Percentiles rank a stretch among this genome's conserved stretches.
Conservation (phyloP, 2,113 vertebrate genomes). For the Dicentrarchus labrax region DNA sequence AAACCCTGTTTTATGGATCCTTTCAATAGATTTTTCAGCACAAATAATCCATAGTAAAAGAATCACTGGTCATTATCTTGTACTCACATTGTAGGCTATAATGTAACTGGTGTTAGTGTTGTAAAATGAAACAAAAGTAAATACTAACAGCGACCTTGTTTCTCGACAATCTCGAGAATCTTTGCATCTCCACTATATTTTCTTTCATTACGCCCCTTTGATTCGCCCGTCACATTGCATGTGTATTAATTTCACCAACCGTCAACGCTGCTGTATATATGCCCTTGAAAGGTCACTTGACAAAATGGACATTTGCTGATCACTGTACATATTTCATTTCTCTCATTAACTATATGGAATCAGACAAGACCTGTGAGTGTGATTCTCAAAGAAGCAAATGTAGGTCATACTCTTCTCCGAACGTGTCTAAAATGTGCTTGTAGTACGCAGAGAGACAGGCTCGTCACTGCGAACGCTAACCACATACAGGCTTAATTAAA, state of each 20-base stretch:
- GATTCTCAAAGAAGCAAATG: conserved; percentile 49
- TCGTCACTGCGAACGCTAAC: conserved; percentile 48
- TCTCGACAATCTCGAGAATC: not conserved
- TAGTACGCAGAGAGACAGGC: conserved; percentile 50
- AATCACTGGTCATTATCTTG: conserved; percentile 2
- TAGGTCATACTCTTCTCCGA: conserved; percentile 64
- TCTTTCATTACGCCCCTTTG: not conserved
- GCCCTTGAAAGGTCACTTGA: conserved; percentile 57
- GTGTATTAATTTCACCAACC: conserved; percentile 9
- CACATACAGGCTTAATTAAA: conserved; percentile 77
- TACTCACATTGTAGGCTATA: not conserved
- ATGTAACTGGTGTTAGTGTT: not conserved
- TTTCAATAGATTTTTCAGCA: conserved; percentile 7
- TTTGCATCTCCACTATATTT: not conserved
- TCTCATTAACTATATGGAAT: conserved; percentile 35
- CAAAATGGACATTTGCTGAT: conserved; percentile 53
- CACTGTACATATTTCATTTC: conserved; percentile 21
- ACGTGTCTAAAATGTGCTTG: conserved; percentile 59
- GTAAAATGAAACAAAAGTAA: not conserved
- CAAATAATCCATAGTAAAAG: not conserved
- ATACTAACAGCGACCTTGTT: conserved; percentile 6
- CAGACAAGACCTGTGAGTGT: conserved; percentile 3
- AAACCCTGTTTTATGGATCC: not conserved
- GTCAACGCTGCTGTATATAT: not conserved
- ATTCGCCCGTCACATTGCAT: not conserved